Evolutionary conservation across 1,140 invertebrate genomes (phyloP).

Genomic region (Pseudomyrmex flavicornis): DNA sequence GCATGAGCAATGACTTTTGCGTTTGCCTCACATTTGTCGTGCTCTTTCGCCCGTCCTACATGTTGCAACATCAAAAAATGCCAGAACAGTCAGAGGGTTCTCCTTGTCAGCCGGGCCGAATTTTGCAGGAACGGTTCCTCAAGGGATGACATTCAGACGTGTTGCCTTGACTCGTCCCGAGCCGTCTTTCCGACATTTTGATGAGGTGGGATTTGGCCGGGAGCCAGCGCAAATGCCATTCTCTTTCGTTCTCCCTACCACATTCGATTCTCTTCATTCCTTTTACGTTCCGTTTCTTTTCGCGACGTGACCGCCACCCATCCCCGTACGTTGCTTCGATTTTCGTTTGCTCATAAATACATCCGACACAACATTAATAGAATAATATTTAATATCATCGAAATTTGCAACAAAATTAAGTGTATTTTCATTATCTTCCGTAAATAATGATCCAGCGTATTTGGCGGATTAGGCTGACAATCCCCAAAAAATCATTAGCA

Average conservation of each 20-base stretch:
- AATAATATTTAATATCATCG: conserved; percentile 33
- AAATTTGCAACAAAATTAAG: conserved; percentile 13
- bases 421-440: background rate
- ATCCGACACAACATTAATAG: background rate
- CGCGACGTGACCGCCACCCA: conserved; percentile 19
- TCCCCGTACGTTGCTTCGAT: conserved; percentile 41
- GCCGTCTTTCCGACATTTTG: conserved; percentile 78
- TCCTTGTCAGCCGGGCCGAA: conserved; percentile 19
- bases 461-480: conserved; percentile 16
- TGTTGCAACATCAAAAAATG: conserved; percentile 64
- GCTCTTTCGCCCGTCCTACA: background rate
- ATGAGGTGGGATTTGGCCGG: conserved; percentile 78
- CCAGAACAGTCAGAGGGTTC: conserved; percentile 31
- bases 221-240: conserved; percentile 77
- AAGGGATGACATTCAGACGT: conserved; percentile 74
- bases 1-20: conserved; percentile 67
- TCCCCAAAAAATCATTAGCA: conserved; percentile 65
- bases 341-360: conserved; percentile 64
- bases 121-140: conserved; percentile 67
- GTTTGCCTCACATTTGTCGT: conserved; percentile 61
- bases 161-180: conserved; percentile 72
- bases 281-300: conserved; percentile 41
- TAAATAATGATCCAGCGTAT: conserved; percentile 50
- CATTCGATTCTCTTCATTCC: conserved; percentile 30
- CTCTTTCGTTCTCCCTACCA: conserved; percentile 60